Evolutionary conservation across 2,888 invertebrate genomes (phyloP).

Genomic region (Lordiphosa fenestrarum): DNA sequence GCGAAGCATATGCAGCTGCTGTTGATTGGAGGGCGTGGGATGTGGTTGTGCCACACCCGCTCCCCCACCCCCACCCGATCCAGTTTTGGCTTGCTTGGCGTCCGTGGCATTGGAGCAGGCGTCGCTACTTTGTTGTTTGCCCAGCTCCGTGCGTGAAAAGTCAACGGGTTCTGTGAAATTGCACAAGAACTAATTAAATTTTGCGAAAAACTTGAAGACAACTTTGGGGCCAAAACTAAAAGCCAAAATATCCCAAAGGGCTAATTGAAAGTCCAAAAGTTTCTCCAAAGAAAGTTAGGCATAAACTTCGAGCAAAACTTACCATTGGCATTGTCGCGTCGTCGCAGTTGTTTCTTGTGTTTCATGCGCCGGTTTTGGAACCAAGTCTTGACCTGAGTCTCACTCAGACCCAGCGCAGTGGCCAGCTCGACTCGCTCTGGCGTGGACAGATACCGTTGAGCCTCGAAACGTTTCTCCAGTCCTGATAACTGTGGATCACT

Average conservation of each 20-base stretch:
- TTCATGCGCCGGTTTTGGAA: constrained; percentile 99
- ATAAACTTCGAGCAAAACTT: constrained; percentile 35
- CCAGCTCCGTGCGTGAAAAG: constrained; percentile 78
- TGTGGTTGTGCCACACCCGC: constrained; percentile 13
- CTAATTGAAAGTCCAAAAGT: constrained; percentile 54
- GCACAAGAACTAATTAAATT: constrained; percentile 60
- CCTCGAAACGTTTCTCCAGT: constrained; percentile 96
- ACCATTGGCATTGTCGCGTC: constrained; percentile 79
- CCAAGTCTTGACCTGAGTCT: constrained; percentile 99
- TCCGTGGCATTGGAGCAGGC: constrained; percentile 36
- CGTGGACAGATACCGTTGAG: constrained; percentile 94
- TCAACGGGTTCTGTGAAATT: constrained; percentile 79
- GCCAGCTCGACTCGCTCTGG: constrained; percentile 98
- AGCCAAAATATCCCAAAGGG: constrained; percentile 38
- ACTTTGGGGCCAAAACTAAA: constrained; percentile 41
- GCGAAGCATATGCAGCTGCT: constrained; percentile 67
- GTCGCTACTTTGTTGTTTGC: constrained; percentile 47
- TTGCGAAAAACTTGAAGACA: constrained; percentile 46
- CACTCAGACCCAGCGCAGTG: constrained; percentile 93
- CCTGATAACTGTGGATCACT: constrained; percentile 91
- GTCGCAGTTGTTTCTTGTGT: constrained; percentile 91
- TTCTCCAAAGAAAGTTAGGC: constrained; percentile 42
- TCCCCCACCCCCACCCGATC: constrained; percentile 7
- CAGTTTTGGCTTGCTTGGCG: constrained; percentile 43
- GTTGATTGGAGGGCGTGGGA: constrained; percentile 37